These are phyloP conservation scores for Zaprionus vittiger DNA, from an alignment of 1,140 invertebrate species.

Conservation along the genomic window DNA sequence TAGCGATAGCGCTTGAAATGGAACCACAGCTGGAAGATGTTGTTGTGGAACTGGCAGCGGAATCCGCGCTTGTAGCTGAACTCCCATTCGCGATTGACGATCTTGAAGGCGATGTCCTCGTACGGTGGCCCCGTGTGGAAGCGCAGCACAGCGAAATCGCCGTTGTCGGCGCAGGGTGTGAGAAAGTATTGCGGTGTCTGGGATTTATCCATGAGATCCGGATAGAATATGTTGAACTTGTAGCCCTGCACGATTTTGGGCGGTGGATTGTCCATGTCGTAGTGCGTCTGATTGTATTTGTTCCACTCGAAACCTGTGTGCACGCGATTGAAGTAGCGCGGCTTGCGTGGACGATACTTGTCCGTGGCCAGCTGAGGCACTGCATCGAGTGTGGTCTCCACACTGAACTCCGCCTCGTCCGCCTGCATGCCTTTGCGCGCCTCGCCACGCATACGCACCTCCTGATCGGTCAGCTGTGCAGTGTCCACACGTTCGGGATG, in stretches of 20 bases:
- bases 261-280: constrained; percentile 99
- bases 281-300: constrained; percentile 99
- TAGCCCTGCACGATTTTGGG: constrained; percentile 99
- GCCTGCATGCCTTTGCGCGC: constrained; percentile 94
- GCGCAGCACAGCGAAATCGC: constrained; percentile 96
- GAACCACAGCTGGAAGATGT: constrained; percentile 99
- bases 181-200: constrained; percentile 97
- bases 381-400: constrained; percentile 93
- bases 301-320: constrained; percentile 99
- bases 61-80: constrained; percentile 99
- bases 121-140: constrained; percentile 99
- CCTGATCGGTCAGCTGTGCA: constrained; percentile 84
- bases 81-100: constrained; percentile 99
- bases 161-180: constrained; percentile 95
- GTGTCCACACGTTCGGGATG: constrained; percentile 58
- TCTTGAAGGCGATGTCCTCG: constrained; percentile 99
- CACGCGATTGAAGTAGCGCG: constrained; percentile 98
- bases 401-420: constrained; percentile 96
- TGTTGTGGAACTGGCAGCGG: constrained; percentile 99
- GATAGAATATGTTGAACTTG: constrained; percentile 99
- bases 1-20: constrained; percentile 99
- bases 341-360: constrained; percentile 98
- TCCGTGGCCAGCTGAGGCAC: constrained; percentile 98
- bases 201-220: constrained; percentile 98
- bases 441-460: constrained; percentile 89